A percentile compares a stretch with the other conserved stretches of the same genome.
These are phyloP conservation scores for Gryllus longicercus DNA, from an alignment of 2,888 invertebrate species.

Conservation along the genomic window DNA sequence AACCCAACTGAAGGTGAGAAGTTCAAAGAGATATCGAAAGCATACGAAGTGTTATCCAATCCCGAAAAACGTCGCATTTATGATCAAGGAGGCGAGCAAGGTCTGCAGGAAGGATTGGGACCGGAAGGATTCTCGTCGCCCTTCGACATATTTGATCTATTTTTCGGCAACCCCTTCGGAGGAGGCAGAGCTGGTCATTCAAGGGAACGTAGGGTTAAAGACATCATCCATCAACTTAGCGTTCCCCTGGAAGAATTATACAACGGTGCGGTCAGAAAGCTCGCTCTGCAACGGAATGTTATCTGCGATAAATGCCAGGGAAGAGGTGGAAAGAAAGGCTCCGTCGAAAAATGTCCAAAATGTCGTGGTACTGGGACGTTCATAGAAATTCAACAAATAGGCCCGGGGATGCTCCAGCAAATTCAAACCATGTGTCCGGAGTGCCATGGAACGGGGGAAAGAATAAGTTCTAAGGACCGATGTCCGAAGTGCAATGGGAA, in stretches of 20 bases:
- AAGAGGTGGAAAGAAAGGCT: constrained; percentile 89
- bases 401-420: constrained; percentile 62
- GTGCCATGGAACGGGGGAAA: constrained; percentile 19
- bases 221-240: constrained; percentile 87
- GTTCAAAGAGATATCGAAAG: constrained; percentile 96
- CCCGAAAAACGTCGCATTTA: constrained; percentile 87
- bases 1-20: constrained; percentile 95
- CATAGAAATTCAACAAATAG: constrained; percentile 66
- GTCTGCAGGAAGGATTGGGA: constrained; percentile 84
- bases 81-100: constrained; percentile 93
- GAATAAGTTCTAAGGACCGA: constrained; percentile 12
- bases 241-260: constrained; percentile 92
- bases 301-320: constrained; percentile 96
- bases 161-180: constrained; percentile 77
- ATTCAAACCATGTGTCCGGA: neutral
- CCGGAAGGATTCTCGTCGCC: constrained; percentile 73
- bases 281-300: constrained; percentile 89
- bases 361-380: constrained; percentile 88
- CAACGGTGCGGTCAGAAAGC: constrained; percentile 86
- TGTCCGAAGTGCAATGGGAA: constrained; percentile 20
- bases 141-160: constrained; percentile 98
- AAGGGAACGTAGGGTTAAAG: constrained; percentile 73
- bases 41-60: constrained; percentile 95
- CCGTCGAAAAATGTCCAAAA: constrained; percentile 78
- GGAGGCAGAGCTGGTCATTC: constrained; percentile 55